A percentile compares a stretch with the other conserved stretches of the same genome.
These are phyloP conservation scores for Gallinago stenura DNA, from an alignment of 2,797 vertebrate genomes.

Conservation along the genomic window DNA sequence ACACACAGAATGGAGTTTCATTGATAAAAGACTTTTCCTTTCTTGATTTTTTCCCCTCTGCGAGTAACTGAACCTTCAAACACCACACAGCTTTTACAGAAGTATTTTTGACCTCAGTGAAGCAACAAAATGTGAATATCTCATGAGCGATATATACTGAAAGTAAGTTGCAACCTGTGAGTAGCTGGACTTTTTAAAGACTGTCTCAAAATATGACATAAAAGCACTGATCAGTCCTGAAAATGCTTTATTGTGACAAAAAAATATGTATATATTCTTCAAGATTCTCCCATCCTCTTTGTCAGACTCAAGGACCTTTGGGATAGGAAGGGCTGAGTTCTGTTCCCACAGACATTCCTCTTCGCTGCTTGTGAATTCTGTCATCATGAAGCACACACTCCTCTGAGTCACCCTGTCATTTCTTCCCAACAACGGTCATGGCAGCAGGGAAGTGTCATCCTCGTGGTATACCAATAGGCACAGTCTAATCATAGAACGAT, in stretches of 20 bases:
- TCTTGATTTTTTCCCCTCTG: neutral
- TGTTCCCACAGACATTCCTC: neutral
- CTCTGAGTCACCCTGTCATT: too few relatives aligned
- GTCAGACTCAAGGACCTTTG: neutral
- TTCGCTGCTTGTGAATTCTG: neutral
- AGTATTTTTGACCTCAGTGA: neutral
- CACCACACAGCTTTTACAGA: neutral
- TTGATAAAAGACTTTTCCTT: neutral
- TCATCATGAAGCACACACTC: too few relatives aligned
- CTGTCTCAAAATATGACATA: neutral
- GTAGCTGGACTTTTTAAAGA: neutral
- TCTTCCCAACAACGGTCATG: too few relatives aligned
- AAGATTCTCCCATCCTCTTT: neutral
- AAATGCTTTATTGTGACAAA: neutral
- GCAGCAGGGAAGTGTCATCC: too few relatives aligned
- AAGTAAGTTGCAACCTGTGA: neutral
- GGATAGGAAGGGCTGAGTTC: neutral
- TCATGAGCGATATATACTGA: neutral
- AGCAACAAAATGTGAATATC: neutral
- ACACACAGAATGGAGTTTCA: fast-evolving
- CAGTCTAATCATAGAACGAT: too few relatives aligned
- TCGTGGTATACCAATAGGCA: too few relatives aligned
- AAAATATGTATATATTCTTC: neutral
- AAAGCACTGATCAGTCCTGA: neutral
- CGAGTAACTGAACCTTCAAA: neutral